Conservation (phyloP, 2,797 vertebrate genomes). For the Spinus olivaceus region DNA sequence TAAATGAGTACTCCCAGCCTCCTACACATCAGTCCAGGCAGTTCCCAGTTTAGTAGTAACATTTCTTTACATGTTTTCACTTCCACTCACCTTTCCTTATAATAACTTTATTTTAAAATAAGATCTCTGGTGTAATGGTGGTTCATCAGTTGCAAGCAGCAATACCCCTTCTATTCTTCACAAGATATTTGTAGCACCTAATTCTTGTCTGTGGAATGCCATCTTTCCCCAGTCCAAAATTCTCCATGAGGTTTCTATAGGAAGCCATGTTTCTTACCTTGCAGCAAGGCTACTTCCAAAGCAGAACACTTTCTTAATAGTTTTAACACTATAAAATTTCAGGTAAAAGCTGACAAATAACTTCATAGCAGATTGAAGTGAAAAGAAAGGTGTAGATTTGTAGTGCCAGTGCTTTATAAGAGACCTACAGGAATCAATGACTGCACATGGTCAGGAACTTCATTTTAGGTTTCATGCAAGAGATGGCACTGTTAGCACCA, state of each 20-base stretch:
- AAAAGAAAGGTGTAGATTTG: neutral
- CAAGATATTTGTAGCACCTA: neutral
- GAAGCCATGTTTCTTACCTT: neutral
- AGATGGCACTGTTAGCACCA: conserved; percentile 51
- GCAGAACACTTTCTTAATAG: neutral
- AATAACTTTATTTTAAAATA: neutral
- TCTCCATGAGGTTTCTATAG: neutral
- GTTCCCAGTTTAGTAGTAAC: neutral
- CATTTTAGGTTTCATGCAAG: conserved; percentile 48
- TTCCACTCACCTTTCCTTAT: neutral
- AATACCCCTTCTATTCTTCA: neutral
- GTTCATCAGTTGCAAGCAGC: neutral
- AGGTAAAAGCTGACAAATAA: neutral
- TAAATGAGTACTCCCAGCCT: neutral
- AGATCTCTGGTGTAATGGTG: neutral
- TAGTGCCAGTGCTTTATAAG: neutral
- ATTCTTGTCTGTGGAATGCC: neutral
- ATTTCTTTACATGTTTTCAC: neutral
- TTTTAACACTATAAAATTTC: neutral
- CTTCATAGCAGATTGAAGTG: neutral
- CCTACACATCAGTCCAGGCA: neutral
- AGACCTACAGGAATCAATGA: neutral
- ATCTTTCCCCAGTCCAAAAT: neutral
- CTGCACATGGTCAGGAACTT: conserved; percentile 12
- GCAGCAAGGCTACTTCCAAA: neutral